Conservation (phyloP, 64 coral and sea anemone genomes). For the Stichodactyla helianthus region DNA sequence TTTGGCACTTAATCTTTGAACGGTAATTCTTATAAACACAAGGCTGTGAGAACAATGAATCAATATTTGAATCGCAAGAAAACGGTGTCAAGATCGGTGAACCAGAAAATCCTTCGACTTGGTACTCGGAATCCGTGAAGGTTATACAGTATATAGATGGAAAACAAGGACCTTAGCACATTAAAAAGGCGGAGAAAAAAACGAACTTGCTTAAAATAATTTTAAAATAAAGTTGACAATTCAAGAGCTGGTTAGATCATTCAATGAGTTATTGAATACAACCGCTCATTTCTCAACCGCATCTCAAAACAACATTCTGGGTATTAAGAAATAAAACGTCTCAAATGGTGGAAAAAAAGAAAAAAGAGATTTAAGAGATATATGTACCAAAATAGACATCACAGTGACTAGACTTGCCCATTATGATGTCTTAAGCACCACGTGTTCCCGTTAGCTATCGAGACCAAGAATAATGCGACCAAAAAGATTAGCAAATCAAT, state of each 20-base stretch:
- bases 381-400: neutral
- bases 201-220: neutral
- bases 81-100: neutral
- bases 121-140: neutral
- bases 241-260: neutral
- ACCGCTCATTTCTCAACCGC: neutral
- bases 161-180: neutral
- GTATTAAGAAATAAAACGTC: neutral
- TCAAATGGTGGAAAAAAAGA: neutral
- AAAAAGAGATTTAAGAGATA: neutral
- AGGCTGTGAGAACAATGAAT: neutral
- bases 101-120: neutral
- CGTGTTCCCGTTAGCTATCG: neutral
- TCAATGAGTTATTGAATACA: too few species aligned
- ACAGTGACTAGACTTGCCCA: neutral
- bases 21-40: neutral
- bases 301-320: neutral
- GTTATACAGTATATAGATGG: neutral
- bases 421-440: slow-evolving; percentile 7
- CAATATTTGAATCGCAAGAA: neutral
- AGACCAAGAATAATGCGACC: neutral
- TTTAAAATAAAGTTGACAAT: neutral
- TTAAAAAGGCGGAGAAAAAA: neutral
- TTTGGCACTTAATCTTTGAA: neutral
- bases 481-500: slow-evolving; percentile 13